Base-by-base conservation (phyloP, 1,140 invertebrate species). In the Drosophila simulans region DNA sequence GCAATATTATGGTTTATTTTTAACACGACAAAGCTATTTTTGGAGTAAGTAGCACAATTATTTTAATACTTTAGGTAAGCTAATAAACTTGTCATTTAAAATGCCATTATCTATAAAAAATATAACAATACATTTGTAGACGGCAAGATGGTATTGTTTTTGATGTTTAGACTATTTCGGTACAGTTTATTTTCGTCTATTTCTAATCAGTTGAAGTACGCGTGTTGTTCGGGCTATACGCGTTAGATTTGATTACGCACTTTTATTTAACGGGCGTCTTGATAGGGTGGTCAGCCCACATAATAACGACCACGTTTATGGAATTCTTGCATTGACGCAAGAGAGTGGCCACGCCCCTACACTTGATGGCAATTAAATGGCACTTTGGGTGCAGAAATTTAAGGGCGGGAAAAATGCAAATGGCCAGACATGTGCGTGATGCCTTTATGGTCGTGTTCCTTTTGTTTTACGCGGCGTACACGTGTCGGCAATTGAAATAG, bases 401-500 rank as follows among this genome's bases (percentile, higher is more conserved):
- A 49, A 17, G 43, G 63, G 35, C 55, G 56, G 49, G 37, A 13
- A 20, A 66, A 53, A 71, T 57, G 65, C 68, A 71, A 71, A 71
- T 71, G n/a, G 51, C 57, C 49, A 64, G 58, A 42, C 70, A 49
- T 59, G 31, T 39, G 51, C 34, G 40, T 34, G 27, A 12, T 31
- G 52, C 42, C 46, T 15, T 52, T 52, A 46, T 75, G 49, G 69
- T 25, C 17, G 8, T 52, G 57, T 74, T 68, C 39, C 66, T 53
- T 64, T 74, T 89, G 48, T 73, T 76, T 82, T 51, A 71, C 40
- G 37, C 66, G 55, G 10, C 78, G 58, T 73, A 83, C 83, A 88
- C 84, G 83, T 88, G 83, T 77, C 56, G 64, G 76, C 80, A 88
- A 80, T 89, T 83, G 77, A 82, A 86, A 74, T 81, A 83, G 70